These are phyloP conservation scores for Drosophila nr. perissopoda DNA, from an alignment of 2,888 invertebrate genomes.

Conservation along the genomic window DNA sequence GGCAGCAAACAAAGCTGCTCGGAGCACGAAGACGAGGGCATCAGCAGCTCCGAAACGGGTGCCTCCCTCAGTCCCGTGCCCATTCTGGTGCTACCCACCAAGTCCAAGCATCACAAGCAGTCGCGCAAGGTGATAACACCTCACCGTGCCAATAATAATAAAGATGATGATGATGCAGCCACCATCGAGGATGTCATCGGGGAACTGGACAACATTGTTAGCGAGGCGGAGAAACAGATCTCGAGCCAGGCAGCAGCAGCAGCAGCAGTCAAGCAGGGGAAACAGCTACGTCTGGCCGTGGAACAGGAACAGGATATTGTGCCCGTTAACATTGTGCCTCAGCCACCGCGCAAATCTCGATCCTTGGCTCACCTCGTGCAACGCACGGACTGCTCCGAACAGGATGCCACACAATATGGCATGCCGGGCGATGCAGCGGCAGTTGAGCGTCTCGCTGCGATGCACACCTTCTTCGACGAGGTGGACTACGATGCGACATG, in stretches of 20 bases:
- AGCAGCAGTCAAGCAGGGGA: conserved; percentile 66
- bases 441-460: conserved; percentile 73
- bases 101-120: conserved; percentile 73
- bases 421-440: conserved; percentile 71
- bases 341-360: conserved; percentile 91
- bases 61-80: conserved; percentile 91
- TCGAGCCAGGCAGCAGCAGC: conserved; percentile 46
- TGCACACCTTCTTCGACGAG: conserved; percentile 83
- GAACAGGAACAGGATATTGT: conserved; percentile 89
- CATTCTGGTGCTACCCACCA: conserved; percentile 83
- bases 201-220: conserved; percentile 93
- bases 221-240: conserved; percentile 91
- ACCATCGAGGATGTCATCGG: conserved; percentile 95
- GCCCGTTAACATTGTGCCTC: conserved; percentile 91
- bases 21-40: conserved; percentile 94
- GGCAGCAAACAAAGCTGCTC: conserved; percentile 87
- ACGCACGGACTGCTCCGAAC: conserved; percentile 85
- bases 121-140: conserved; percentile 32
- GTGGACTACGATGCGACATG: conserved; percentile 75
- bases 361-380: conserved; percentile 90
- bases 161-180: conserved; percentile 87
- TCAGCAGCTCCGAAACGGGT: conserved; percentile 91
- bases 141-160: conserved; percentile 24
- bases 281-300: conserved; percentile 35
- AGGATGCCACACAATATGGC: conserved; percentile 84